Evolutionary conservation across 2,888 invertebrate species (phyloP).

Genomic region (Cheilosia scutellata): DNA sequence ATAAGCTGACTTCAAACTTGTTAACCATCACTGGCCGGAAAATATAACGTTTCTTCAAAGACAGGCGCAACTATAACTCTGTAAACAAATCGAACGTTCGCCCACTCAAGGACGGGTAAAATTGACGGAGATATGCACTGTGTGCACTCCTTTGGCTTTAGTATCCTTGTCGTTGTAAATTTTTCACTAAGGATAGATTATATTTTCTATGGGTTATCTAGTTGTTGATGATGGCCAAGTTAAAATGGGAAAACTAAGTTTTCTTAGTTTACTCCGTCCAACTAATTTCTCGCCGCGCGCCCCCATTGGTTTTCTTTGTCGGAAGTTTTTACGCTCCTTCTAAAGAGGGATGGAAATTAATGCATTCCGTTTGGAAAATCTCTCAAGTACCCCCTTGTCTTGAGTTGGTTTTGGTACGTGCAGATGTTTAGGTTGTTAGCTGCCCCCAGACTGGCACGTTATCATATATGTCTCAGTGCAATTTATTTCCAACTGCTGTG

Average conservation of each 20-base stretch:
- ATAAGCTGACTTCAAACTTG: conserved; percentile 22
- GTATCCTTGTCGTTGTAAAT: conserved; percentile 22
- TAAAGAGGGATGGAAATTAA: conserved; percentile 9
- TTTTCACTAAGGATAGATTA: conserved; percentile 18
- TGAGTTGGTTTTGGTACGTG: background rate
- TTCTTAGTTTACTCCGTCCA: conserved; percentile 40
- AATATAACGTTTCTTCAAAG: conserved; percentile 1
- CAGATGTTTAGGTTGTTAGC: background rate
- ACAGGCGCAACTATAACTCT: background rate
- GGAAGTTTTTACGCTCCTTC: background rate
- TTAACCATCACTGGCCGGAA: conserved; percentile 27
- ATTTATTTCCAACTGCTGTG: background rate
- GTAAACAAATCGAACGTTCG: conserved; percentile 24
- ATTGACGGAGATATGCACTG: conserved; percentile 10
- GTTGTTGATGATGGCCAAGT: conserved; percentile 48
- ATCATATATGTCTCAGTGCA: background rate
- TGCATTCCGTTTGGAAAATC: conserved; percentile 4
- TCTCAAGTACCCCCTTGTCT: conserved; percentile 1
- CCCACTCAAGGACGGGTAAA: conserved; percentile 1
- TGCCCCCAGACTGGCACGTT: background rate
- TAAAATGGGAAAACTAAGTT: conserved; percentile 65
- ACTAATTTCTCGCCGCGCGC: background rate
- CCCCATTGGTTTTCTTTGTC: conserved; percentile 1
- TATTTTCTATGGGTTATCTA: conserved; percentile 14
- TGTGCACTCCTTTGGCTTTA: background rate